Evolutionary conservation across 2,113 vertebrate species (phyloP).

Genomic region (Echinops telfairi): DNA sequence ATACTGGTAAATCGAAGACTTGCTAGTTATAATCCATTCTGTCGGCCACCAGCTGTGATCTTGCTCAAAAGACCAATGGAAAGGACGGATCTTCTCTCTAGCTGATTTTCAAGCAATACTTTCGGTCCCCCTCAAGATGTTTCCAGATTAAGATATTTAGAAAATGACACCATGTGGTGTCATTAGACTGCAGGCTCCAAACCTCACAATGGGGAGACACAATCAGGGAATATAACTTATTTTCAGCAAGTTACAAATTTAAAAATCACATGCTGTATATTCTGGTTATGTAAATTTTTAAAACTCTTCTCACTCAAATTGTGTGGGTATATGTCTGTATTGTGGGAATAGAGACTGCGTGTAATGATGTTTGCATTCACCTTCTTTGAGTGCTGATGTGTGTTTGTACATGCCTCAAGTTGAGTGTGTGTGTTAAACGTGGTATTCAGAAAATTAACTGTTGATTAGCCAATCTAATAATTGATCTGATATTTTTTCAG

Average conservation of each 20-base stretch:
- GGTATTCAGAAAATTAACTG: background rate
- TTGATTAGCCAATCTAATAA: background rate
- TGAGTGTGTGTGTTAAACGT: background rate
- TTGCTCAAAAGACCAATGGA: too few relatives aligned
- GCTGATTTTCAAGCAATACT: too few relatives aligned
- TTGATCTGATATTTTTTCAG: background rate
- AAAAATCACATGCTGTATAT: background rate
- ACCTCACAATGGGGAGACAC: background rate
- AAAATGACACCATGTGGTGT: background rate
- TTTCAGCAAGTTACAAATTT: background rate
- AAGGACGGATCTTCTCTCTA: too few relatives aligned
- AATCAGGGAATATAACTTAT: background rate
- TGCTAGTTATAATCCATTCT: too few relatives aligned
- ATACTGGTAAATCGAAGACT: too few relatives aligned
- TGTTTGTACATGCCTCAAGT: too few relatives aligned
- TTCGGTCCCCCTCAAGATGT: background rate
- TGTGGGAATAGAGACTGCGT: background rate
- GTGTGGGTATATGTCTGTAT: background rate
- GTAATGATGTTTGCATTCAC: background rate
- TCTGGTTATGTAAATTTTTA: background rate
- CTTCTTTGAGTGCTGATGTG: conserved; percentile 18
- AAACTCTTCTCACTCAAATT: background rate
- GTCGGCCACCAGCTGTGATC: too few relatives aligned
- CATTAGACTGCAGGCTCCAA: background rate
- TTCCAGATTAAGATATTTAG: conserved; percentile 34